phyloP scores from a whole-genome alignment of 1,140 invertebrate species.

The Drosophila repletoides region DNA sequence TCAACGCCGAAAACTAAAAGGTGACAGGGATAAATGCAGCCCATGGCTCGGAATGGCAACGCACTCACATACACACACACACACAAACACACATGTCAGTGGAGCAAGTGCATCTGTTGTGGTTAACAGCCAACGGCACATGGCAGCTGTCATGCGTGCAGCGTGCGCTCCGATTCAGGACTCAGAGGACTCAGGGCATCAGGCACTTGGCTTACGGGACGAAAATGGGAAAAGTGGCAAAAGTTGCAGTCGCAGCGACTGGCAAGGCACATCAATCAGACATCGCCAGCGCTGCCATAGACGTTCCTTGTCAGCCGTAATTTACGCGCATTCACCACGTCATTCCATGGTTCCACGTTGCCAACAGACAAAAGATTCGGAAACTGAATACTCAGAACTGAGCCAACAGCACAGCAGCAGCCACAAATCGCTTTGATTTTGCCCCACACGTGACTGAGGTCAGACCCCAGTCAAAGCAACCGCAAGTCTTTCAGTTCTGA shows the following conservation, averaged over 20 bases:
- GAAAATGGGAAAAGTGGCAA: constrained; percentile 60
- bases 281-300: constrained; percentile 40
- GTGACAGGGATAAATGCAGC: constrained; percentile 71
- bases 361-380: constrained; percentile 68
- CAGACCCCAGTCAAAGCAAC: neutral
- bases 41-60: constrained; percentile 29
- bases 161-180: constrained; percentile 27
- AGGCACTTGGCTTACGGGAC: constrained; percentile 36
- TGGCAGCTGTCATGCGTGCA: constrained; percentile 75
- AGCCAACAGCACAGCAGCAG: constrained; percentile 27
- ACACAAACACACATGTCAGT: constrained; percentile 31
- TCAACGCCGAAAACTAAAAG: constrained; percentile 79
- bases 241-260: constrained; percentile 55
- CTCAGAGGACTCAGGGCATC: no score
- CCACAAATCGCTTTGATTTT: constrained; percentile 71
- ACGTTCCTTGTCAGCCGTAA: constrained; percentile 67
- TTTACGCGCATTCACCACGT: constrained; percentile 66
- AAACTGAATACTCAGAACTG: constrained; percentile 13
- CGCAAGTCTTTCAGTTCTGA: constrained; percentile 35
- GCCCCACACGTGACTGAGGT: constrained; percentile 57
- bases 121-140: constrained; percentile 31
- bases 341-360: constrained; percentile 21
- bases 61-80: no score
- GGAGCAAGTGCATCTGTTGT: constrained; percentile 42
- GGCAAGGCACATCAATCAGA: constrained; percentile 65